A percentile compares a stretch with the other conserved stretches of the same genome.
These are phyloP conservation scores for Caranx ignobilis DNA, from an alignment of 2,113 vertebrate genomes.

Conservation along the genomic window DNA sequence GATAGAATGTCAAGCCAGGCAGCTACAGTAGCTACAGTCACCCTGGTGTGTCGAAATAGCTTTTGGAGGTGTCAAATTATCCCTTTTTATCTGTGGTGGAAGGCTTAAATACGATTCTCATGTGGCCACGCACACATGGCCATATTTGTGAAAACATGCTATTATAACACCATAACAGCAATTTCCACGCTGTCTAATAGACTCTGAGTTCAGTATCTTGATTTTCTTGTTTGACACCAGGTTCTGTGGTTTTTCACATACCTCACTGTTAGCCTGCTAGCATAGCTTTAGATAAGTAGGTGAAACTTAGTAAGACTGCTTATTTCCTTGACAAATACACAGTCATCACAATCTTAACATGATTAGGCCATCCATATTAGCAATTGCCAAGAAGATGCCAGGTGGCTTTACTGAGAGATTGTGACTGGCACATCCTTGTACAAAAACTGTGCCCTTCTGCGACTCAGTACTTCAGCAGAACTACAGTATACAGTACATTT, in stretches of 20 bases:
- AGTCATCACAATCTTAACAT: conserved; percentile 35
- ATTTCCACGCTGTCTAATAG: background rate
- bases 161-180: background rate
- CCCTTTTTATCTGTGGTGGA: conserved; percentile 39
- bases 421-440: conserved; percentile 62
- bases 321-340: conserved; percentile 35
- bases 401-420: conserved; percentile 61
- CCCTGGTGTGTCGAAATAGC: conserved; percentile 36
- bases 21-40: conserved; percentile 45
- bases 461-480: conserved; percentile 61
- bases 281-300: background rate
- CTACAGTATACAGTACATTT: conserved; percentile 47
- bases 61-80: conserved; percentile 61
- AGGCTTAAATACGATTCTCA: conserved; percentile 32
- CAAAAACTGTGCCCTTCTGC: conserved; percentile 55
- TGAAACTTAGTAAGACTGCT: background rate
- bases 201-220: background rate
- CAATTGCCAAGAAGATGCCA: conserved; percentile 48
- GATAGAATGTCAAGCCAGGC: conserved; percentile 67
- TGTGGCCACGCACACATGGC: background rate
- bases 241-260: background rate
- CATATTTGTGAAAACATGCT: conserved; percentile 25
- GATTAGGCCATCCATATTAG: conserved; percentile 50
- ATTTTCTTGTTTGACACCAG: conserved; percentile 7
- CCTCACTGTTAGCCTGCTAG: background rate